Evolutionary conservation across 2,797 vertebrate species (phyloP).

Genomic region (Tadarida brasiliensis): DNA sequence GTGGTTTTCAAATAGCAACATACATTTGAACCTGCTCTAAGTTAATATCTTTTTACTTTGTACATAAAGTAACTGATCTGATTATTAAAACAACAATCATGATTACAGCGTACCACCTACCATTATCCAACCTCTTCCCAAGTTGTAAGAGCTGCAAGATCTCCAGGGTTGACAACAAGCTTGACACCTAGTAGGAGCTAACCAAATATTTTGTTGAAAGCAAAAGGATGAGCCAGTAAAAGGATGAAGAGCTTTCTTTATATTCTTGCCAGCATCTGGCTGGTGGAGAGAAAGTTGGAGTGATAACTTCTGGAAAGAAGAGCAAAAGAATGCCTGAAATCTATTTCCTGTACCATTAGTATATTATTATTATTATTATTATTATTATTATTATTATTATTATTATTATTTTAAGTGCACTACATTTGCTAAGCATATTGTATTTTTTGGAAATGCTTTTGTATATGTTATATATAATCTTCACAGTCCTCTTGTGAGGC

Average conservation of each 20-base stretch:
- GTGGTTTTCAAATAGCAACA: not conserved
- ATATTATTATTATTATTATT: not conserved
- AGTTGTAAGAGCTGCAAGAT: not conserved
- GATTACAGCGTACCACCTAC: not conserved
- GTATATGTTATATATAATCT: not conserved
- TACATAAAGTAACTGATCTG: slow-evolving; percentile 24
- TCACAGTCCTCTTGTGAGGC: not conserved
- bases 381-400: not conserved
- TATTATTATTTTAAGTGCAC: not conserved
- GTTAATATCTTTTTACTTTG: slow-evolving; percentile 23
- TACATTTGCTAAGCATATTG: not conserved
- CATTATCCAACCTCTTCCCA: not conserved
- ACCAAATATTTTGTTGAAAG: not conserved
- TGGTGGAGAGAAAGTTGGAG: not conserved
- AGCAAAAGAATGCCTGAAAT: not conserved
- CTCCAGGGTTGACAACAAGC: not conserved
- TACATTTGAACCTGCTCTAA: not conserved
- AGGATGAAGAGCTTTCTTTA: not conserved
- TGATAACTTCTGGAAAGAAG: slow-evolving; percentile 10
- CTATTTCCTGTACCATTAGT: not conserved
- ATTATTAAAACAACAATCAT: slow-evolving; percentile 8
- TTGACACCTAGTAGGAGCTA: not conserved
- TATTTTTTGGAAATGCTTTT: slow-evolving; percentile 46
- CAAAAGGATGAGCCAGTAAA: not conserved
- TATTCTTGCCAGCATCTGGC: not conserved